Conservation (phyloP, 2,888 invertebrate species). For the Ochropacha duplaris region DNA sequence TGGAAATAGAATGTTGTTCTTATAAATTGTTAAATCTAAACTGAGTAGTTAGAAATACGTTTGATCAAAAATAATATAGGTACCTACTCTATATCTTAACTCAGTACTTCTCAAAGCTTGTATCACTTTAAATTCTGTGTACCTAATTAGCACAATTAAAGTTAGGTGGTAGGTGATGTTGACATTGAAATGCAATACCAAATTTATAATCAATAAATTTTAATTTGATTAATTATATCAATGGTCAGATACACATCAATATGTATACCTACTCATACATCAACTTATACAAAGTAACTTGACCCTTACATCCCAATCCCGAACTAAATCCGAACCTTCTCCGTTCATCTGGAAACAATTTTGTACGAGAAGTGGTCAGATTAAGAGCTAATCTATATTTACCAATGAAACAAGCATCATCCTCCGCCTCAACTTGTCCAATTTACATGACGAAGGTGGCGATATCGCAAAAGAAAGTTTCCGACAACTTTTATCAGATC, state of each 20-base stretch:
- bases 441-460: slow-evolving; percentile 81
- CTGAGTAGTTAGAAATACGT: too few relatives aligned
- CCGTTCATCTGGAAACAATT: slow-evolving; percentile 56
- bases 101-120: too few relatives aligned
- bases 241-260: background rate
- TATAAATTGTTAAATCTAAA: background rate
- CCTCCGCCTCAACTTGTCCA: slow-evolving; percentile 72
- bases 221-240: background rate
- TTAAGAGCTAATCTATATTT: slow-evolving; percentile 73
- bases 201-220: background rate
- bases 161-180: background rate
- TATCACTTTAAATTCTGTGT: too few relatives aligned
- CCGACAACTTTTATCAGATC: slow-evolving; percentile 78
- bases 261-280: background rate
- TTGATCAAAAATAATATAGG: too few relatives aligned
- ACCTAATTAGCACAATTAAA: background rate
- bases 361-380: slow-evolving; percentile 57
- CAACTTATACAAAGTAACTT: slow-evolving; percentile 10
- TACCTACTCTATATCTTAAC: too few relatives aligned
- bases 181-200: background rate
- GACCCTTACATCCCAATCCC: slow-evolving; percentile 15
- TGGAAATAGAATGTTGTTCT: slow-evolving; percentile 30
- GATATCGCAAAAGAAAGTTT: slow-evolving; percentile 80
- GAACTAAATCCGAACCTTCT: slow-evolving; percentile 22
- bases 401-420: slow-evolving; percentile 73